Base-by-base conservation (phyloP, 2,797 vertebrate genomes). In the Nannoperca australis region DNA sequence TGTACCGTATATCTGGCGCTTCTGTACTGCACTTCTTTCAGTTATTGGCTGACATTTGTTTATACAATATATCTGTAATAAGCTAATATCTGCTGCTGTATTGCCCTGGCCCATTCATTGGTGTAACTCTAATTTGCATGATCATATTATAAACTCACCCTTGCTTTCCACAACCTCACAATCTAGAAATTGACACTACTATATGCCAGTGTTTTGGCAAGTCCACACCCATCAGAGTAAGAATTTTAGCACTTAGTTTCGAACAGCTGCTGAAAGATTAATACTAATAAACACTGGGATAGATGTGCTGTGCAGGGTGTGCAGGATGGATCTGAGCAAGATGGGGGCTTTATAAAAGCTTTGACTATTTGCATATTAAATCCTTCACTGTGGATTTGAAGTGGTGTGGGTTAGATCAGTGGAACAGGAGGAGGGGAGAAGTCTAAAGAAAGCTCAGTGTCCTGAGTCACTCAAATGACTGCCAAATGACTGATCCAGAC, bases 321-420 rank as follows among this genome's bases (percentile, higher is more conserved):
- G 36, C 59, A 22, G 49, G 44, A 62, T 1, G 30, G 38, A 55
- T 71, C 38, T 80, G 24, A 59, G 22, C 30, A 49, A 36, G 44
- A 64, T 3, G 3, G 18, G 5, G 45, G 49, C 32, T 64, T 75
- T 54, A 54, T 55, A 44, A 55, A 24, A 17, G 55, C 60, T 73
- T 56, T 53, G 3, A 40, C 6, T 47, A 59, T 81, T 71, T 60
- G 75, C 80, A 83, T 77, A 65, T 74, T 79, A 77, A 86, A 81
- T 81, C 60, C 62, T 60, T 40, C 15, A 18, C 8, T 66, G 50
- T 54, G 34, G 44, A 55, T 73, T 49, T 59, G 40, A 59, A 56
- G 56, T 30, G 11, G 13, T 24, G 56, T 56, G 73, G 73, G 59
- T 68, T 54, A 65, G 72, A 74, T 64, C 17, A 61, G 53, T 7